Evolutionary conservation across 2,113 vertebrate genomes (phyloP).

Genomic region (Agelaius tricolor): DNA sequence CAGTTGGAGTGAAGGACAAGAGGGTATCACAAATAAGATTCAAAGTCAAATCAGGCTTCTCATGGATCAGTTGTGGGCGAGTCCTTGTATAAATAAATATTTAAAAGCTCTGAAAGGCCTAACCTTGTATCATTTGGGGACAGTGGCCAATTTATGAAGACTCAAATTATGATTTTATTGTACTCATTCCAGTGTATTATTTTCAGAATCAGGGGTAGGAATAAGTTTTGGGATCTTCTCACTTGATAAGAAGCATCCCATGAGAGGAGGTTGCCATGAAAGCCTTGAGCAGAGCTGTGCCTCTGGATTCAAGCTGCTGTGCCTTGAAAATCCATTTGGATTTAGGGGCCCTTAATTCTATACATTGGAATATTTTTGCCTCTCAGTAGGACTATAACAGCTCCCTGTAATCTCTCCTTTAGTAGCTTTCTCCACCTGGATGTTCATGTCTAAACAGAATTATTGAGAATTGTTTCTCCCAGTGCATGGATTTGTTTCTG

Average conservation of each 20-base stretch:
- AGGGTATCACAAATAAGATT: not conserved
- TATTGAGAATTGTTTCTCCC: not conserved
- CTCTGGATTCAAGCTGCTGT: not conserved
- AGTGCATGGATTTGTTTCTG: not conserved
- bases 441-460: not conserved
- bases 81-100: not conserved
- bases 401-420: not conserved
- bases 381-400: not conserved
- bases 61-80: not conserved
- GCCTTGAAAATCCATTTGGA: not conserved
- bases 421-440: not conserved
- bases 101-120: not conserved
- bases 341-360: not conserved
- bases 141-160: not conserved
- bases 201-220: not conserved
- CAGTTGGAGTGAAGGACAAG: not conserved
- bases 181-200: accelerated
- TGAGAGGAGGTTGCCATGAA: not conserved
- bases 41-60: not conserved
- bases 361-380: not conserved
- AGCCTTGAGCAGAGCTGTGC: not conserved
- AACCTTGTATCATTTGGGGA: not conserved
- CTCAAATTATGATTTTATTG: not conserved
- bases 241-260: not conserved
- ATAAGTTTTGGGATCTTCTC: not conserved